A percentile compares a stretch with the other conserved stretches of the same genome.
These are phyloP conservation scores for Kradibia gibbosae DNA, from an alignment of 1,140 invertebrate species.

Conservation along the genomic window DNA sequence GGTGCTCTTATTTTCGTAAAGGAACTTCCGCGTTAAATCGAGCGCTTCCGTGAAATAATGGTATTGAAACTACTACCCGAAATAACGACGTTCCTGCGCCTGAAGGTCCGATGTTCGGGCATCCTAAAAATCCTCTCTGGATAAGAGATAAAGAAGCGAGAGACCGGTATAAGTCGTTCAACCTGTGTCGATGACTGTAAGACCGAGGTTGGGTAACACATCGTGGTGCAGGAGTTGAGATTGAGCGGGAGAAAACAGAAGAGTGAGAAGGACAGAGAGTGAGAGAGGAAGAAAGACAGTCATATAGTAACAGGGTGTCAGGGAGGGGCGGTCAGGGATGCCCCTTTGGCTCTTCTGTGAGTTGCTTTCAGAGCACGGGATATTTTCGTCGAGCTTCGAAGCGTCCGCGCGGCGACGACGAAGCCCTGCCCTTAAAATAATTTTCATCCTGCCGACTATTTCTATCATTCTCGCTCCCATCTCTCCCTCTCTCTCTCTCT, in stretches of 20 bases:
- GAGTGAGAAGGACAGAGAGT: neutral
- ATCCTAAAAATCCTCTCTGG: slow-evolving; percentile 1
- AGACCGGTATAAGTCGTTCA: slow-evolving; percentile 2
- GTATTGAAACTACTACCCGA: neutral
- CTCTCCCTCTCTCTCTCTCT: neutral
- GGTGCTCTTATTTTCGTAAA: neutral
- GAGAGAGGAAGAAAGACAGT: neutral
- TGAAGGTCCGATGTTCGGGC: neutral
- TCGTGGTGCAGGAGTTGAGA: slow-evolving; percentile 11
- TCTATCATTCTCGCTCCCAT: neutral
- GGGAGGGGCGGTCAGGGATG: neutral
- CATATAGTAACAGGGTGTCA: too few species aligned
- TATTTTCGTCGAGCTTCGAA: slow-evolving; percentile 42
- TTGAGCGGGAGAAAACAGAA: neutral
- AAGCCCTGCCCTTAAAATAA: slow-evolving; percentile 48
- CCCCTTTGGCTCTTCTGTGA: slow-evolving; percentile 35
- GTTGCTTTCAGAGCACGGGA: slow-evolving; percentile 29
- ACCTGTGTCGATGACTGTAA: slow-evolving; percentile 20
- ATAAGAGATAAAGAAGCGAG: slow-evolving; percentile 6
- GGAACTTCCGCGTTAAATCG: neutral
- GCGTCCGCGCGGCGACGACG: neutral
- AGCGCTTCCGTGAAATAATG: neutral
- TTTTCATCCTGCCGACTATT: slow-evolving; percentile 43
- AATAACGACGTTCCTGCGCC: neutral
- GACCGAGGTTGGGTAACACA: slow-evolving; percentile 17